Percentiles rank a stretch among this genome's conserved stretches.
phyloP scores from a whole-genome alignment of 2,797 vertebrate species.

The Diplodus puntazzo region DNA sequence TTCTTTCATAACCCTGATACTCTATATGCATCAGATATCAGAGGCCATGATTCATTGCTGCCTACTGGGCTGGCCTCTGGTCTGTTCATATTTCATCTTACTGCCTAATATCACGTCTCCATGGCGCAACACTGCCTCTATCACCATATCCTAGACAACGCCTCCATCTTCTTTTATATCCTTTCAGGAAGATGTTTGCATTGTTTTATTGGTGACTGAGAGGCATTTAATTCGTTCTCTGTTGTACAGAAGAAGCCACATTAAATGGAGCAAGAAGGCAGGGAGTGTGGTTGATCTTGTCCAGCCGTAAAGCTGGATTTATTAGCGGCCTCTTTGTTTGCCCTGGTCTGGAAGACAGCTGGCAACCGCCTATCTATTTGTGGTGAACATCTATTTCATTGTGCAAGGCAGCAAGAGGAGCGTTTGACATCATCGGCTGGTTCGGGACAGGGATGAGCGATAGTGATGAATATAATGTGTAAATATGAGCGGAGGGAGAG shows the following conservation, averaged over 20 bases:
- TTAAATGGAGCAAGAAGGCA: slow-evolving; percentile 82
- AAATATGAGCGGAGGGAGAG: slow-evolving; percentile 84
- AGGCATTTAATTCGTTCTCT: slow-evolving; percentile 79
- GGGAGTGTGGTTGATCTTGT: slow-evolving; percentile 81
- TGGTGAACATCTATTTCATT: slow-evolving; percentile 83
- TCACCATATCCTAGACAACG: slow-evolving; percentile 77
- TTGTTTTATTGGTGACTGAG: slow-evolving; percentile 84
- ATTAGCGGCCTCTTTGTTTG: slow-evolving; percentile 87
- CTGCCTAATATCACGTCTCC: slow-evolving; percentile 64
- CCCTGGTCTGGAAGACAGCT: slow-evolving; percentile 87
- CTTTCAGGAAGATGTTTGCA: slow-evolving; percentile 83
- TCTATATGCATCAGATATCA: slow-evolving; percentile 74
- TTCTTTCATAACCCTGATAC: slow-evolving; percentile 52
- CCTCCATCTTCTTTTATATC: slow-evolving; percentile 80
- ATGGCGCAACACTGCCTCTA: slow-evolving; percentile 58
- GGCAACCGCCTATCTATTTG: slow-evolving; percentile 84
- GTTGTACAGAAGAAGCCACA: slow-evolving; percentile 80
- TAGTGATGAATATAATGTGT: slow-evolving; percentile 88
- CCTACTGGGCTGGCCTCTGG: slow-evolving; percentile 50
- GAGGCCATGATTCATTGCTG: slow-evolving; percentile 65
- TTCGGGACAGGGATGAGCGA: slow-evolving; percentile 81
- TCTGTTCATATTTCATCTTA: slow-evolving; percentile 75
- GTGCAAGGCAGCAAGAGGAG: slow-evolving; percentile 74
- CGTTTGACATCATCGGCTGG: slow-evolving; percentile 82
- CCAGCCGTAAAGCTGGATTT: slow-evolving; percentile 87